Conservation (phyloP, 2,113 vertebrate species). For the Oncorhynchus masou region DNA sequence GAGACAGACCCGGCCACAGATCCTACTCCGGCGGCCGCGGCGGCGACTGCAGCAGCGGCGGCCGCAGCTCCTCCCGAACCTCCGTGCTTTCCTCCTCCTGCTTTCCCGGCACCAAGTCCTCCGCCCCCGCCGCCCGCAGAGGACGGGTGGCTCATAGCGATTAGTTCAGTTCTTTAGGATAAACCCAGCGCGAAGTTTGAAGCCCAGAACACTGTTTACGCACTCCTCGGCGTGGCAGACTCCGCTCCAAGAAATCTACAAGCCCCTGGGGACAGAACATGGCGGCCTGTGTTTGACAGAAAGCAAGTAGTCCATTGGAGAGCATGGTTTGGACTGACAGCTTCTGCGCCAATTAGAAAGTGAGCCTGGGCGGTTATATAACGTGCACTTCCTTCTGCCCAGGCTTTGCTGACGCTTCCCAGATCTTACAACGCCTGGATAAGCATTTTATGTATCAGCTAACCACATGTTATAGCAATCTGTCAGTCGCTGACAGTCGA, state of each 20-base stretch:
- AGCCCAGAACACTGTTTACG: conserved; percentile 11
- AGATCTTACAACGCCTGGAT: conserved; percentile 3
- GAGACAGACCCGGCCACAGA: conserved; percentile 60
- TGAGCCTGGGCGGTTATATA: conserved; percentile 20
- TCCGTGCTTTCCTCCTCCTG: conserved; percentile 69
- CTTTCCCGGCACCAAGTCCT: conserved; percentile 69
- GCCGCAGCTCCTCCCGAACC: conserved; percentile 48
- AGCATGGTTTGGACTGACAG: conserved; percentile 31
- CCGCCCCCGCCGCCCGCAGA: conserved; percentile 67
- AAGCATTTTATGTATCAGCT: too few relatives aligned
- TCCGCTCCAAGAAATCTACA: conserved; percentile 43
- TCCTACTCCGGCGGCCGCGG: conserved; percentile 45
- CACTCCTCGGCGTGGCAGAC: conserved; percentile 39
- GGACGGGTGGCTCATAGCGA: conserved; percentile 75
- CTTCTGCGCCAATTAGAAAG: conserved; percentile 54
- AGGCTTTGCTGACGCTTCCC: too few relatives aligned
- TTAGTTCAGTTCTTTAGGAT: conserved; percentile 25
- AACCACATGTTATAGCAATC: too few relatives aligned
- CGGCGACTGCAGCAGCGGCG: conserved; percentile 26
- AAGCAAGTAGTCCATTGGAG: conserved; percentile 46
- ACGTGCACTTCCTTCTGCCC: background rate
- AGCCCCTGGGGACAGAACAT: conserved; percentile 68
- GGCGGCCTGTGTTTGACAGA: conserved; percentile 67
- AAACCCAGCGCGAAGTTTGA: conserved; percentile 11
- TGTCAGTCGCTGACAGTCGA: too few relatives aligned